These are phyloP conservation scores for Brachionichthys hirsutus DNA, from an alignment of 2,113 vertebrate species.

Conservation along the genomic window DNA sequence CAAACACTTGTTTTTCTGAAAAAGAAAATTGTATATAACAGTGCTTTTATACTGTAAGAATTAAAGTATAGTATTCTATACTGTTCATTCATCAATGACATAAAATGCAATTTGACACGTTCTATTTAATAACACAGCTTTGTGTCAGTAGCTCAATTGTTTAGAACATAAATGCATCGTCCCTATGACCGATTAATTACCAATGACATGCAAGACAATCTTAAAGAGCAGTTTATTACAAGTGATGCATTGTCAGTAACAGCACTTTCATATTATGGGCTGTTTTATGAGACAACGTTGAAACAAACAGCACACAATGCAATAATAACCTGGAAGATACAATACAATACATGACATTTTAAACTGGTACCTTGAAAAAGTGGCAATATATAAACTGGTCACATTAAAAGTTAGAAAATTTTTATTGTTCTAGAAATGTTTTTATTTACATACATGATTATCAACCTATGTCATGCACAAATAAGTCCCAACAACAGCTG, in stretches of 20 bases:
- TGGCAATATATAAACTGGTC: slow-evolving; percentile 62
- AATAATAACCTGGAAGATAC: slow-evolving; percentile 21
- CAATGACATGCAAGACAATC: slow-evolving; percentile 55
- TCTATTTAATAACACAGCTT: too few species aligned
- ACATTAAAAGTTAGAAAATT: slow-evolving; percentile 67
- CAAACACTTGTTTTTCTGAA: too few species aligned
- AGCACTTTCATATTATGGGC: slow-evolving; percentile 50
- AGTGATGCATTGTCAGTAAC: slow-evolving; percentile 48
- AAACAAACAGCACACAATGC: slow-evolving; percentile 42
- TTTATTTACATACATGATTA: slow-evolving; percentile 44
- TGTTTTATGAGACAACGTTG: slow-evolving; percentile 37
- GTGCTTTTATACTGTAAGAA: too few species aligned
- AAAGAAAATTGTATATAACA: too few species aligned
- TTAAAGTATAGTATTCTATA: neutral
- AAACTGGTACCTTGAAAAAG: slow-evolving; percentile 46
- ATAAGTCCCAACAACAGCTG: slow-evolving; percentile 47
- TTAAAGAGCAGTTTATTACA: slow-evolving; percentile 65
- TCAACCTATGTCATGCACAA: slow-evolving; percentile 57
- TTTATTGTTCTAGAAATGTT: slow-evolving; percentile 52
- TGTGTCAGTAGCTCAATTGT: too few species aligned
- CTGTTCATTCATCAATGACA: neutral
- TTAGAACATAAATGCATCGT: neutral
- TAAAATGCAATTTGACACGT: neutral
- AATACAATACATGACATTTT: slow-evolving; percentile 47
- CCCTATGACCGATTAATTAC: neutral